These are phyloP conservation scores for Drosophila paracracens DNA, from an alignment of 2,888 invertebrate species.

Conservation along the genomic window DNA sequence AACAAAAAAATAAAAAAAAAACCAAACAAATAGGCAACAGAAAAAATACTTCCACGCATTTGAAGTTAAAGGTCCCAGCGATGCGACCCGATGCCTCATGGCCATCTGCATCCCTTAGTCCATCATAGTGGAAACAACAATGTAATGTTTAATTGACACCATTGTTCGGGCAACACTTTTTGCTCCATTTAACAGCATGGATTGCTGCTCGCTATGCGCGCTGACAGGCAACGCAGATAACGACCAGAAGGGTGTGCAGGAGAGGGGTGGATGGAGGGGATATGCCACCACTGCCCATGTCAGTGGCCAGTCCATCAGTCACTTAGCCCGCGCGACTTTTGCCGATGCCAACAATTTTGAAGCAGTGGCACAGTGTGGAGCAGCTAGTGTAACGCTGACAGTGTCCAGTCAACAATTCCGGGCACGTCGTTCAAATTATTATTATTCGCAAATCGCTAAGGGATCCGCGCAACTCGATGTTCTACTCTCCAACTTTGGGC, in stretches of 20 bases:
- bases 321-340: constrained; percentile 70
- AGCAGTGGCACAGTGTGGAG: constrained; percentile 8
- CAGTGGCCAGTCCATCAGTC: constrained; percentile 73
- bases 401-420: constrained; percentile 76
- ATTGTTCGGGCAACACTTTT: constrained; percentile 80
- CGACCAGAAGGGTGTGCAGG: constrained; percentile 35
- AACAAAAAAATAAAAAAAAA: constrained; percentile 15
- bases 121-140: constrained; percentile 67
- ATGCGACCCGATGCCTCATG: constrained; percentile 32
- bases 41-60: constrained; percentile 45
- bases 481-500: constrained; percentile 56
- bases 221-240: constrained; percentile 70
- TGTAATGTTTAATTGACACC: constrained; percentile 81
- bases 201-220: constrained; percentile 57
- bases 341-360: constrained; percentile 51
- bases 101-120: constrained; percentile 59
- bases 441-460: constrained; percentile 83
- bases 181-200: constrained; percentile 79
- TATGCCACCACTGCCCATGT: constrained; percentile 33
- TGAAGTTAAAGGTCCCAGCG: constrained; percentile 62
- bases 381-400: constrained; percentile 1
- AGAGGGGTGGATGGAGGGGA: not conserved
- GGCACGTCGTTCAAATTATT: constrained; percentile 83
- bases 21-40: not conserved
- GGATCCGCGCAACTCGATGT: constrained; percentile 65